Evolutionary conservation across 2,888 invertebrate species (phyloP).

Genomic region (Cristatella mucedo): DNA sequence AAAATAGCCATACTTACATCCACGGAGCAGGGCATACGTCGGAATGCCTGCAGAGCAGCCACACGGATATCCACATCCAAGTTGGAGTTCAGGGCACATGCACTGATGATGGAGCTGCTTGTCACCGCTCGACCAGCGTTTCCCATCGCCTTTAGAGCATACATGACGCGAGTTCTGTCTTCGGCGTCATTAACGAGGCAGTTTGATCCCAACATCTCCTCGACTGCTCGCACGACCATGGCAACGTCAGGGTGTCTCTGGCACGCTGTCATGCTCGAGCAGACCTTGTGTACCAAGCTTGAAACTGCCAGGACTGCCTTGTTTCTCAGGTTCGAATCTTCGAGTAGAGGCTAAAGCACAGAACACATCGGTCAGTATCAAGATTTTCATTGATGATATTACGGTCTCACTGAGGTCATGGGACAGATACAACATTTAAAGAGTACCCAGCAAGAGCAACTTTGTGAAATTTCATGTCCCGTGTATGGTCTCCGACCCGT

Average conservation of each 20-base stretch:
- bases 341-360: constrained; percentile 33
- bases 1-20: too few species aligned
- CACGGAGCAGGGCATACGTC: constrained; percentile 51
- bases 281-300: constrained; percentile 55
- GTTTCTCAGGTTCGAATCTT: constrained; percentile 39
- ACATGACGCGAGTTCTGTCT: constrained; percentile 40
- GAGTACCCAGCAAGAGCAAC: too few species aligned
- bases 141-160: constrained; percentile 67
- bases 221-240: constrained; percentile 25
- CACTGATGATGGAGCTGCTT: constrained; percentile 20
- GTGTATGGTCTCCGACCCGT: too few species aligned
- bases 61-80: constrained; percentile 55
- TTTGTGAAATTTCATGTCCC: too few species aligned
- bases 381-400: too few species aligned
- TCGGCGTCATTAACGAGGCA: constrained; percentile 16
- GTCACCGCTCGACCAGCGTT: constrained; percentile 58
- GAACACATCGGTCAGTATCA: constrained; percentile 3
- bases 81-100: constrained; percentile 40
- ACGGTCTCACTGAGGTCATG: too few species aligned
- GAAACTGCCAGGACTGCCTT: constrained; percentile 53
- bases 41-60: constrained; percentile 63
- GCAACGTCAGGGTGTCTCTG: constrained; percentile 25
- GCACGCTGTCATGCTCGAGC: constrained; percentile 42
- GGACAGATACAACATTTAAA: too few species aligned
- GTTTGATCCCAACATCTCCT: constrained; percentile 19